Percentiles rank a stretch among this genome's conserved stretches.
Evolutionary conservation across 2,797 vertebrate species (phyloP).

Genomic region (Oryzias dopingdopingensis): DNA sequence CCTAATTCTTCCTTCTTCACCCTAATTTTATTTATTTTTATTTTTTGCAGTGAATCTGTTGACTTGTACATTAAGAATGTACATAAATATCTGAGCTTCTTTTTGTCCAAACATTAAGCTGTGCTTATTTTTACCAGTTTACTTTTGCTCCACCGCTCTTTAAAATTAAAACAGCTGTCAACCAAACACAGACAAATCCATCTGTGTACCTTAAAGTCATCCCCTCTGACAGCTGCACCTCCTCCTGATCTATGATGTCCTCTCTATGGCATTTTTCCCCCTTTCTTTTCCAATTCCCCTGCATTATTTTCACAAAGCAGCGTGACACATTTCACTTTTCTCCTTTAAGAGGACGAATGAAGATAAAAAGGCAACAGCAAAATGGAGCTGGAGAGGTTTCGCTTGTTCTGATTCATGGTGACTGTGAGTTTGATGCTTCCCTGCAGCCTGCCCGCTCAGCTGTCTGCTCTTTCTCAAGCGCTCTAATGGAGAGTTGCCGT

Average conservation of each 20-base stretch:
- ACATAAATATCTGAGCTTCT: too few species aligned
- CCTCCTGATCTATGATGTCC: conserved; percentile 52
- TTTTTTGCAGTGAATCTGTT: too few species aligned
- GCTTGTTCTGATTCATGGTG: conserved; percentile 90
- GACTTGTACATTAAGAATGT: not conserved
- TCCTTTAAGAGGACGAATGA: conserved; percentile 87
- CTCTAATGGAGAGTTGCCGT: conserved; percentile 89
- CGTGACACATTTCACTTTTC: conserved; percentile 81
- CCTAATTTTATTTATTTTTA: too few species aligned
- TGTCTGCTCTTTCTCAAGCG: conserved; percentile 31
- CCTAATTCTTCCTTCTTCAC: too few species aligned
- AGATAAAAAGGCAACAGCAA: conserved; percentile 87
- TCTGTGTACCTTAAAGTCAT: conserved; percentile 63
- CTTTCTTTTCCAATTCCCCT: conserved; percentile 51
- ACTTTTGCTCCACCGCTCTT: conserved; percentile 10
- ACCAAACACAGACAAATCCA: conserved; percentile 19
- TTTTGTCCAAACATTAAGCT: not conserved
- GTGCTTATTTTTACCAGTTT: not conserved
- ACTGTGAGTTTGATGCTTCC: conserved; percentile 78
- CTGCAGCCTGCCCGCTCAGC: conserved; percentile 52
- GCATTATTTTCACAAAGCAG: conserved; percentile 54
- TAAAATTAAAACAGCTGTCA: conserved; percentile 25
- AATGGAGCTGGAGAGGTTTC: conserved; percentile 83
- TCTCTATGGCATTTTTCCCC: conserved; percentile 55
- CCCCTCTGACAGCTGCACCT: conserved; percentile 62